Evolutionary conservation across 1,140 invertebrate genomes (phyloP), one percentile per base, ranked within the genome.

Genomic region (Eupeodes corollae): DNA sequence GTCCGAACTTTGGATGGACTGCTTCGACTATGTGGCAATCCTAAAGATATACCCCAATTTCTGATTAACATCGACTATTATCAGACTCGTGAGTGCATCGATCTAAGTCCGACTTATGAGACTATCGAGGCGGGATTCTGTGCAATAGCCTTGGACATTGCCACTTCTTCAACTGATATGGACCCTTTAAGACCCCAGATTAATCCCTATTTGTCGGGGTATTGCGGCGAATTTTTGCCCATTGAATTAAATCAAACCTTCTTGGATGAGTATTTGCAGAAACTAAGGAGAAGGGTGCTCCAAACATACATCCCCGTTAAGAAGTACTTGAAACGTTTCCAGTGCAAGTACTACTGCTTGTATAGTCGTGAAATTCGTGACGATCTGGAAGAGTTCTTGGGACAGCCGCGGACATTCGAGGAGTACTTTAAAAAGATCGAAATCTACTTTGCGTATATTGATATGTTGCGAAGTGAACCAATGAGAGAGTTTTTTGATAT

Each of bases 401-500:
- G 70, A 56, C 70, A 64, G 52, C 67, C 49, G 52, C 72, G 52
- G 52, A 69, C 54, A 52, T 80, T 81, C 58, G 73, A 79, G 47
- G 71, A 71, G 35, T 75, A 73, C 39, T 72, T 74, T 32, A 68
- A 71, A 19, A 76, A 79, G 61, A 77, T 83, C 34, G 67, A 73
- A 50, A 72, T 74, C 50, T 82, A 79, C 50, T 76, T 78, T 57
- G 58, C 57, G 8, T 77, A 76, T 26, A 73, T 79, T 52, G 70
- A 73, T 30, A 73, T 76, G 56, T 73, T 82, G 33, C 74, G 72
- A 15, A 73, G 73, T 10, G 72, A 78, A 49, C 70, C 78, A 6
- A 69, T 73, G 50, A 79, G 78, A 50, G 79, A 82, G 56, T 82
- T 77, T 61, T 82, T 82, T 56, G 70, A 72, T 11, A 68, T 75